Conservation (phyloP, 2,797 vertebrate genomes). For the Acanthurus tractus region DNA sequence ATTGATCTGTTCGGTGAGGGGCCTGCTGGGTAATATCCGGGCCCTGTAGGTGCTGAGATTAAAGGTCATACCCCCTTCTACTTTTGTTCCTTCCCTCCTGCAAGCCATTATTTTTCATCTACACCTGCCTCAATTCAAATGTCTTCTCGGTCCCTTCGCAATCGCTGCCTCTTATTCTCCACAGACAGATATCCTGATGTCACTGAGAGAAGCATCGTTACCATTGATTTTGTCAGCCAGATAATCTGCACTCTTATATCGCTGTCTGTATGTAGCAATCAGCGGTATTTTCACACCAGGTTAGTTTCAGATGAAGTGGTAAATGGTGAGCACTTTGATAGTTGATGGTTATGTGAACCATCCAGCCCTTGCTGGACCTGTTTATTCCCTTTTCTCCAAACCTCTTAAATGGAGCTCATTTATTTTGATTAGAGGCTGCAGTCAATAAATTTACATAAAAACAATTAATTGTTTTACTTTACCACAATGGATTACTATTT, state of each 20-base stretch:
- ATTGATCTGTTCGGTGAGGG: constrained; percentile 56
- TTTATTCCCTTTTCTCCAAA: constrained; percentile 16
- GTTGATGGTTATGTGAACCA: constrained; percentile 19
- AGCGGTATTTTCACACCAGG: constrained; percentile 57
- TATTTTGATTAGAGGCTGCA: background rate
- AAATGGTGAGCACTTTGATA: constrained; percentile 38
- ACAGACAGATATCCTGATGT: constrained; percentile 7
- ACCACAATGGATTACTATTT: background rate
- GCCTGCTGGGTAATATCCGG: constrained; percentile 69
- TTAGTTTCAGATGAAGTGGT: constrained; percentile 47
- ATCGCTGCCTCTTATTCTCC: constrained; percentile 17
- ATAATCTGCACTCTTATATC: constrained; percentile 43
- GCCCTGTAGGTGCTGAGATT: constrained; percentile 49
- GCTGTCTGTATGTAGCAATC: constrained; percentile 35
- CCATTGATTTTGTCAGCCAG: constrained; percentile 38
- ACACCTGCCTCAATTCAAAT: constrained; percentile 14
- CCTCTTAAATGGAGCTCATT: constrained; percentile 12
- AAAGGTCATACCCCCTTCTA: constrained; percentile 71
- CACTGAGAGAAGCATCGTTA: constrained; percentile 17
- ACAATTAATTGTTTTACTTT: background rate
- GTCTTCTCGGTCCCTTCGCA: constrained; percentile 16
- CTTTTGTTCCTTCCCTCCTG: constrained; percentile 7
- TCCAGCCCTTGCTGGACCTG: constrained; percentile 15
- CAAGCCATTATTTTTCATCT: constrained; percentile 39
- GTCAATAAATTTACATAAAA: constrained; percentile 2